Evolutionary conservation across 2,888 invertebrate genomes (phyloP), one percentile per base, ranked within the genome.

Genomic region (Dicranocentrus wangi): DNA sequence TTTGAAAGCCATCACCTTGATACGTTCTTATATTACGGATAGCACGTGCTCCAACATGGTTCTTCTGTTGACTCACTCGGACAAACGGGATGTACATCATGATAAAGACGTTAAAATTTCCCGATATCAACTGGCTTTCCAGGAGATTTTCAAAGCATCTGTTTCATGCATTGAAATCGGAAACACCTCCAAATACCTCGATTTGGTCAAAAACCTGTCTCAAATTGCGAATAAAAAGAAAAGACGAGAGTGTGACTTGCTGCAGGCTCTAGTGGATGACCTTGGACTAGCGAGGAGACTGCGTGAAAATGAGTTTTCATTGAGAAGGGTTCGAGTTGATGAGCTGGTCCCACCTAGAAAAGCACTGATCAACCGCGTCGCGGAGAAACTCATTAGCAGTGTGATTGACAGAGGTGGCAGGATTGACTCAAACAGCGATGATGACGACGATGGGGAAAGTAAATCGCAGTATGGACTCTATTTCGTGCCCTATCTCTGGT

Each of bases 61-160:
- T 21, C 25, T 81, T 42, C 69, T 81, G 7, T 55, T 81, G 27
- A 81, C 81, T 2, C 75, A 81, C 23, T 81, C 81, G 28, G 70
- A 75, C 21, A 53, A 55, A 19, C 51, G 10, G n/a, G 51, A 51
- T 5, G 51, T 51, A 5, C 51, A 51, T 5, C 10, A 17, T n/a
- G n/a, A 51, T n/a, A n/a, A 5, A n/a, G 7, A 7, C 51, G 3
- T 17, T 5, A 51, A 13, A n/a, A 51, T 51, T 51, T 17, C 7
- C 17, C 51, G 17, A 10, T 51, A 51, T 17, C 51, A 51, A 51
- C 3, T 5, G 3, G 51, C 51, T 3, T 51, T 51, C n/a, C 51
- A 17, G 3, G n/a, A 51, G 17, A 51, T 51, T 51, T 51, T 17
- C 51, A 51, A 51, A 8, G 51, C 7, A 17, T n/a, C 7, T 7